phyloP scores from a whole-genome alignment of 2,113 vertebrate genomes.

The Numenius arquata region DNA sequence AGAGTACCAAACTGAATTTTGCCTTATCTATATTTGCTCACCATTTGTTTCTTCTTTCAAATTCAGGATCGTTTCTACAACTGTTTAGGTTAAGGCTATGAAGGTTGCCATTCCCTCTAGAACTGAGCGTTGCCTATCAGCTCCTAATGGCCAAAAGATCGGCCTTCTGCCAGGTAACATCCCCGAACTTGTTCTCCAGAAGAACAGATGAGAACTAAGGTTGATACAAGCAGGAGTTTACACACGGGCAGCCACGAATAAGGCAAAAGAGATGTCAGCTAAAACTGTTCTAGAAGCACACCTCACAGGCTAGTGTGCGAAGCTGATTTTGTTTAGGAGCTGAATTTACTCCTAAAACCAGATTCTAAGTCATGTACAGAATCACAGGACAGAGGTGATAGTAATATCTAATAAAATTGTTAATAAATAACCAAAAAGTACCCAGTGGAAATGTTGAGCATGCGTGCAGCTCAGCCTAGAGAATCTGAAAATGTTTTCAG shows the following conservation, averaged over 20 bases:
- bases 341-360: not conserved
- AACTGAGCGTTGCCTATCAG: not conserved
- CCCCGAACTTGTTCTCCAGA: not conserved
- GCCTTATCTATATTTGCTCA: not conserved
- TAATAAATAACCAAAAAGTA: not conserved
- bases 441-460: not conserved
- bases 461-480: not conserved
- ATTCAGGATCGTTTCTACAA: not conserved
- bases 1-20: not conserved
- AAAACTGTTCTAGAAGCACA: not conserved
- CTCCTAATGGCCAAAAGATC: not conserved
- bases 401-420: not conserved
- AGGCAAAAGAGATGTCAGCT: not conserved
- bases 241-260: not conserved
- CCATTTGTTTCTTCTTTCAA: not conserved
- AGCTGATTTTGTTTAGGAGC: not conserved
- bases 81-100: not conserved
- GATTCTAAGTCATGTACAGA: not conserved
- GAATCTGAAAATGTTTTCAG: not conserved
- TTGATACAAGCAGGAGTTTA: not conserved
- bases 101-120: not conserved
- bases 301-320: not conserved
- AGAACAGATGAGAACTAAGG: not conserved
- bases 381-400: not conserved
- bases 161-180: not conserved